A percentile compares a stretch with the other conserved stretches of the same genome.
Evolutionary conservation across 2,888 invertebrate species (phyloP).

Genomic region (Lacanobia wlatinum): DNA sequence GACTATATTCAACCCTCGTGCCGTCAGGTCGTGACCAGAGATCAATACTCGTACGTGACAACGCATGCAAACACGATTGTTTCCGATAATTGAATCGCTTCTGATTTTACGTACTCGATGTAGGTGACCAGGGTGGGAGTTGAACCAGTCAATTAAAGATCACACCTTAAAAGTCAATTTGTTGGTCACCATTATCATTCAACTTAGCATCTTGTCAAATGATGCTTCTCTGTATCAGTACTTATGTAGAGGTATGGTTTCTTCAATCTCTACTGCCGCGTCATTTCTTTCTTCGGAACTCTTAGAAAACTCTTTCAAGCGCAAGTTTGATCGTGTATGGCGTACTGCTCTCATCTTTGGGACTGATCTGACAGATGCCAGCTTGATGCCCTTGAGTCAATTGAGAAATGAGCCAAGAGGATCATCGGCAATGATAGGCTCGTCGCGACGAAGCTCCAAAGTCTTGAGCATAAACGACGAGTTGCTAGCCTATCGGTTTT

Average conservation of each 20-base stretch:
- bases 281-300: background rate
- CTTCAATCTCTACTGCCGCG: too few species aligned
- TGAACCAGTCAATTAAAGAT: background rate
- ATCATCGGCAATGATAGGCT: too few species aligned
- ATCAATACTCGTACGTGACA: conserved; percentile 60
- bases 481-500: too few species aligned
- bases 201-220: background rate
- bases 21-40: conserved; percentile 56
- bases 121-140: conserved; percentile 54
- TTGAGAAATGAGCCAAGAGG: too few species aligned
- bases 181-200: background rate
- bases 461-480: too few species aligned
- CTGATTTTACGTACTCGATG: conserved; percentile 42
- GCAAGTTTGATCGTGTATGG: too few species aligned
- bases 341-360: too few species aligned
- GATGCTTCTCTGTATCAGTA: background rate
- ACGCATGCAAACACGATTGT: conserved; percentile 48
- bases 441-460: too few species aligned
- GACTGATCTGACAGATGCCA: too few species aligned
- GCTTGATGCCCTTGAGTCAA: too few species aligned
- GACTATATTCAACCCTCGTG: conserved; percentile 51
- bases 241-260: too few species aligned
- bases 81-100: conserved; percentile 55
- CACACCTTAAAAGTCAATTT: background rate
- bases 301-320: too few species aligned